Evolutionary conservation across 1,140 invertebrate genomes (phyloP).

Genomic region (Drosophila sp.): DNA sequence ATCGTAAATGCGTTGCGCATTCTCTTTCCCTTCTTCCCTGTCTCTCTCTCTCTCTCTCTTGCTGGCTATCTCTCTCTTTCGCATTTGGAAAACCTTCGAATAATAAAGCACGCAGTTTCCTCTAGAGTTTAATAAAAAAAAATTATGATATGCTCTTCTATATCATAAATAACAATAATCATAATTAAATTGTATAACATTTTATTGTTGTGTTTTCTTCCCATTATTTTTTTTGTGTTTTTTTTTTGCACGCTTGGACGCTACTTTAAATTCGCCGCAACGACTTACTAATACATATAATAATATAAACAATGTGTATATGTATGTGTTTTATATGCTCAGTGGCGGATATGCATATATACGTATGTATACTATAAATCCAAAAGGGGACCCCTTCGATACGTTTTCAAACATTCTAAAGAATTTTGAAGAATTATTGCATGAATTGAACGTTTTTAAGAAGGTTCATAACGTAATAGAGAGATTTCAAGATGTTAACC

Average conservation of each 20-base stretch:
- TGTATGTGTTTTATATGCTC: background rate
- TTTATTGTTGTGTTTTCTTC: constrained; percentile 22
- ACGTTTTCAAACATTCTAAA: background rate
- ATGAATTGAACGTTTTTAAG: too few species aligned
- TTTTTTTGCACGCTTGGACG: constrained; percentile 54
- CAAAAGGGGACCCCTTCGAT: background rate
- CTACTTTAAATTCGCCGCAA: constrained; percentile 47
- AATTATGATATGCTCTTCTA: constrained; percentile 13
- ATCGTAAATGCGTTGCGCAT: constrained; percentile 55
- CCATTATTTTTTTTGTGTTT: constrained; percentile 1
- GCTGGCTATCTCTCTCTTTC: constrained; percentile 1
- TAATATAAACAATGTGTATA: constrained; percentile 32
- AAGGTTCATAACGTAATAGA: too few species aligned
- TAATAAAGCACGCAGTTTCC: constrained; percentile 44
- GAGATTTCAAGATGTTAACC: too few species aligned
- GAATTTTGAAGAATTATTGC: too few species aligned
- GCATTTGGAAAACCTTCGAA: constrained; percentile 7
- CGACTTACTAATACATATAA: constrained; percentile 56
- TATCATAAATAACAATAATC: constrained; percentile 14
- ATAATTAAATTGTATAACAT: constrained; percentile 13
- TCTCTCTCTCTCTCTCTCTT: constrained; percentile 25
- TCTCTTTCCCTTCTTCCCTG: constrained; percentile 28
- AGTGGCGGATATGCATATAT: background rate
- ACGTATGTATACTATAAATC: background rate
- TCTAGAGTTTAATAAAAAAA: constrained; percentile 21